A percentile compares a stretch with the other conserved stretches of the same genome.
phyloP scores from a whole-genome alignment of 2,113 vertebrate species.

The Amphiprion ocellaris region DNA sequence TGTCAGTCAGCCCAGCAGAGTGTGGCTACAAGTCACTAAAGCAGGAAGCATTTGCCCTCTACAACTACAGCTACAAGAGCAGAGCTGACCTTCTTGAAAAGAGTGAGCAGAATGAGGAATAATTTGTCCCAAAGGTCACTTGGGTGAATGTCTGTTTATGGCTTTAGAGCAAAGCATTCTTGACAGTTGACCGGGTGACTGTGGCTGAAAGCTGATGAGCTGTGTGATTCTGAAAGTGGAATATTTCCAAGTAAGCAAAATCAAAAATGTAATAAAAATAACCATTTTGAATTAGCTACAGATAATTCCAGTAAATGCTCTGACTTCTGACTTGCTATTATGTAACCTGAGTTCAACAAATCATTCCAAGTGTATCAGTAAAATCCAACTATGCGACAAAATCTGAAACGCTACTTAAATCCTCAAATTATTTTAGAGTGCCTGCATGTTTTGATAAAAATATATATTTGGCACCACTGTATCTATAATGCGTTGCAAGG shows the following conservation, averaged over 20 bases:
- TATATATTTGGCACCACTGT: no score
- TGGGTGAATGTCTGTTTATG: constrained; percentile 1
- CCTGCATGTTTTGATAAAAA: no score
- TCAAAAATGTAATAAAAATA: no score
- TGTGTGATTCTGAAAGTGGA: no score
- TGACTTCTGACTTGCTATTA: no score
- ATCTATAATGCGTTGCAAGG: no score
- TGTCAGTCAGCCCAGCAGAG: not conserved
- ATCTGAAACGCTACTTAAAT: no score
- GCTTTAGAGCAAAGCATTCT: not conserved
- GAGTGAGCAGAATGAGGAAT: not conserved
- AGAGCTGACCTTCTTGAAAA: not conserved
- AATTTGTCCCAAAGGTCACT: not conserved
- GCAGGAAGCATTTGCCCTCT: not conserved
- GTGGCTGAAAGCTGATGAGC: not conserved
- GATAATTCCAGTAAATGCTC: not conserved
- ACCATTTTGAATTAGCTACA: not conserved
- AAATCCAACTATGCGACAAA: no score
- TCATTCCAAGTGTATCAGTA: not conserved
- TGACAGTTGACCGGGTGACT: not conserved
- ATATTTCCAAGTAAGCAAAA: no score
- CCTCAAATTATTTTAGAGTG: no score
- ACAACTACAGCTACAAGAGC: not conserved
- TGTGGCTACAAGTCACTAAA: not conserved
- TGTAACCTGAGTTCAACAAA: not conserved